phyloP scores from a whole-genome alignment of 2,888 invertebrate genomes.

The Synergus laeviventris region DNA sequence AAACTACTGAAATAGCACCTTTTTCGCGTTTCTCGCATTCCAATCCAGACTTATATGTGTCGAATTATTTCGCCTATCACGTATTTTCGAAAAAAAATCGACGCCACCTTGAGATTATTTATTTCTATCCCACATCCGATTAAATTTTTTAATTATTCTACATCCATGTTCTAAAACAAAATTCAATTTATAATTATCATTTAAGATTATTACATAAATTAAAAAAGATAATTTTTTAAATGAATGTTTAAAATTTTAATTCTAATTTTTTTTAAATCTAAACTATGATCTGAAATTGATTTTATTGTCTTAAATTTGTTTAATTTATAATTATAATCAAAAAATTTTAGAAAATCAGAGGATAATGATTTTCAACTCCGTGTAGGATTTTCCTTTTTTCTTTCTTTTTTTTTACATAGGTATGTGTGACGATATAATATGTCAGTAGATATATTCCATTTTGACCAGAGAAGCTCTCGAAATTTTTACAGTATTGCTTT shows the following conservation, averaged over 20 bases:
- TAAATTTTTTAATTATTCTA: background rate
- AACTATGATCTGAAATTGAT: background rate
- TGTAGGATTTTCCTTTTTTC: background rate
- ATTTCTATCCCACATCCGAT: background rate
- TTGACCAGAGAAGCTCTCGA: slow-evolving; percentile 7
- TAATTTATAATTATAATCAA: background rate
- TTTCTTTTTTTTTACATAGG: background rate
- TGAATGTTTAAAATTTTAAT: background rate
- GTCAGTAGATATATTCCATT: background rate
- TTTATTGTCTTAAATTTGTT: background rate
- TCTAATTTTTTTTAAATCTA: background rate
- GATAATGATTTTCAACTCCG: background rate
- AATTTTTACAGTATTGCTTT: slow-evolving; percentile 5
- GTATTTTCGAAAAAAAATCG: background rate
- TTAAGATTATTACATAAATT: background rate
- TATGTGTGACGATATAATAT: background rate
- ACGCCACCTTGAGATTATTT: background rate
- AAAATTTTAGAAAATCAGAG: background rate
- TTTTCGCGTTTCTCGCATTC: slow-evolving; percentile 4
- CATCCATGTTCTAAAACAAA: background rate
- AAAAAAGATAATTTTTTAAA: background rate
- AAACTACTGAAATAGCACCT: slow-evolving; percentile 33
- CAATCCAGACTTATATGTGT: slow-evolving; percentile 7
- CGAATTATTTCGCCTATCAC: slow-evolving; percentile 19
- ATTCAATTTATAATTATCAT: background rate